These are phyloP conservation scores for Falco naumanni DNA, from an alignment of 2,797 vertebrate species.

Conservation along the genomic window DNA sequence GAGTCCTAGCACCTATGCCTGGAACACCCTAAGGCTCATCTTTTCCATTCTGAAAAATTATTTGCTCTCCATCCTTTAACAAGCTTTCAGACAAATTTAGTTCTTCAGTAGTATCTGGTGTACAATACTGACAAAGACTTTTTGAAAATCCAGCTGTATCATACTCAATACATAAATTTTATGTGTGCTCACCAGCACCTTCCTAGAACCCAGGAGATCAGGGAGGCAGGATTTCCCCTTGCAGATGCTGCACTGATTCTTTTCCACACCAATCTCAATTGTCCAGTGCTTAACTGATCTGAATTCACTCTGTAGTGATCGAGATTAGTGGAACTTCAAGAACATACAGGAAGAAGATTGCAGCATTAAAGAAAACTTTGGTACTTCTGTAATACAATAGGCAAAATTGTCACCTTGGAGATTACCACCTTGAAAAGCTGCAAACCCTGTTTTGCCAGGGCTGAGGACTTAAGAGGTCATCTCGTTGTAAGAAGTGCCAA, in stretches of 20 bases:
- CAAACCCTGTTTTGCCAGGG: not conserved
- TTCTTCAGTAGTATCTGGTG: not conserved
- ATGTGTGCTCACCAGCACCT: not conserved
- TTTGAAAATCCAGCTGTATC: not conserved
- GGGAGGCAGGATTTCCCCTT: not conserved
- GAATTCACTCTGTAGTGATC: not conserved
- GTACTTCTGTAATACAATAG: not conserved
- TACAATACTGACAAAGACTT: not conserved
- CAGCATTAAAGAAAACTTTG: not conserved
- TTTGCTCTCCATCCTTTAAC: not conserved
- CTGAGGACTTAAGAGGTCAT: not conserved
- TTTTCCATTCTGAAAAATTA: not conserved
- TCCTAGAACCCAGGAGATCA: not conserved
- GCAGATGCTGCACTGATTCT: not conserved
- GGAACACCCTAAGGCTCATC: not conserved
- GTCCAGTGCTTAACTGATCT: not conserved
- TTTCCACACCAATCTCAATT: not conserved
- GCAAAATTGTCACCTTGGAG: not conserved
- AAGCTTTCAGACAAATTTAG: not conserved
- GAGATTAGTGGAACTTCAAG: not conserved
- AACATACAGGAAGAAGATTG: not conserved
- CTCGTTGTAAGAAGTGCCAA: not conserved
- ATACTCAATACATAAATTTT: not conserved
- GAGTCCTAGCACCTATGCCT: not conserved
- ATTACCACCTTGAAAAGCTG: not conserved